phyloP scores from a whole-genome alignment of 2,888 invertebrate species.

The Cynaeus angustus region DNA sequence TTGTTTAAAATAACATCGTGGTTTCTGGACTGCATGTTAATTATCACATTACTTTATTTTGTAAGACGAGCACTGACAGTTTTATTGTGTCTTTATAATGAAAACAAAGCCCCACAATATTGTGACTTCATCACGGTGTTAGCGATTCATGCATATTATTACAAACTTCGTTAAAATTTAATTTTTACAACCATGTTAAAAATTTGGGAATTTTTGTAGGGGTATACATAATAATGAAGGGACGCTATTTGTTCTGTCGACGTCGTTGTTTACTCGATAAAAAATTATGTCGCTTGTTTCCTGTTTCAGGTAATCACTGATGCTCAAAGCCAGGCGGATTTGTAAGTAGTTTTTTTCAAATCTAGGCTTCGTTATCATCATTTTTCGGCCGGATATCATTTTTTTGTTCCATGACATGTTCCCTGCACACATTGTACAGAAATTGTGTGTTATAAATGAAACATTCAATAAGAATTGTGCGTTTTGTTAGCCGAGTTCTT shows the following conservation, averaged over 20 bases:
- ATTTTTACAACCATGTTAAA: slow-evolving; percentile 32
- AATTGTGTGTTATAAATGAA: slow-evolving; percentile 49
- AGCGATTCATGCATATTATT: slow-evolving; percentile 25
- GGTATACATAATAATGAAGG: slow-evolving; percentile 25
- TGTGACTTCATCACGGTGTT: slow-evolving; percentile 12
- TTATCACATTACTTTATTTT: slow-evolving; percentile 10
- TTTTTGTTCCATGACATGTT: slow-evolving; percentile 19
- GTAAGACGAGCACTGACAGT: slow-evolving; percentile 5
- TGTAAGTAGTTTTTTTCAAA: slow-evolving; percentile 1
- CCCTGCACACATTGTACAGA: slow-evolving; percentile 19
- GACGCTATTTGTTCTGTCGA: slow-evolving; percentile 15
- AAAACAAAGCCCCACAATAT: slow-evolving; percentile 7
- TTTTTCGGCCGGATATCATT: neutral
- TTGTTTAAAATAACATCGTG: neutral
- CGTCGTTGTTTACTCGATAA: slow-evolving; percentile 15
- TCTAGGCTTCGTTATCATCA: neutral
- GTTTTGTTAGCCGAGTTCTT: slow-evolving; percentile 50
- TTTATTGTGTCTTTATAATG: slow-evolving; percentile 4
- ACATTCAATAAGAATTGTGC: slow-evolving; percentile 51
- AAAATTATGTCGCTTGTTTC: slow-evolving; percentile 4
- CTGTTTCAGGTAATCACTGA: slow-evolving; percentile 18
- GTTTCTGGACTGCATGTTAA: neutral
- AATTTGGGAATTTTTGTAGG: slow-evolving; percentile 20
- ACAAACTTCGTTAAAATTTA: slow-evolving; percentile 30
- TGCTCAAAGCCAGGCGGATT: neutral